Evolutionary conservation across 2,113 vertebrate species (phyloP).

Genomic region (Ochotona princeps): DNA sequence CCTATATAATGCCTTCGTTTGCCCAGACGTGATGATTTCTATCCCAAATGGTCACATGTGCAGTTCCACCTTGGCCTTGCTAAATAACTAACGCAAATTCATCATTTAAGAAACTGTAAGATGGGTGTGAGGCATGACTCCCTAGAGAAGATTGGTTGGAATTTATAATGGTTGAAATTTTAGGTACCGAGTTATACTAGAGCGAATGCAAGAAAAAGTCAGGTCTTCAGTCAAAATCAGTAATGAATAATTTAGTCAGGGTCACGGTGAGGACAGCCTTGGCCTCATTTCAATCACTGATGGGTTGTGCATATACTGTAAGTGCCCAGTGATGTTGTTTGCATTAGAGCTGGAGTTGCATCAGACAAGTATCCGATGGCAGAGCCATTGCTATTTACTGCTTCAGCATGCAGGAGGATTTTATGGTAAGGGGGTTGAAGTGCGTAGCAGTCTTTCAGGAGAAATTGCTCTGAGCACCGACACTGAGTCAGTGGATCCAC

Average conservation of each 20-base stretch:
- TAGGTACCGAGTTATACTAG: not conserved
- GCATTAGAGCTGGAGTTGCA: accelerated
- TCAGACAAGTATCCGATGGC: not conserved
- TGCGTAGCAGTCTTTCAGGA: not conserved
- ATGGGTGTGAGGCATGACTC: accelerated
- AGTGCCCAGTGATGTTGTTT: not conserved
- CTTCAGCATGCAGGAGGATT: not conserved
- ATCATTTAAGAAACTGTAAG: accelerated
- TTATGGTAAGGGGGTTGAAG: not conserved
- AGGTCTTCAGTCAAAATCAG: not conserved
- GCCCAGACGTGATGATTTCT: not conserved
- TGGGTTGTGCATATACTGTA: accelerated
- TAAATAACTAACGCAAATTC: not conserved
- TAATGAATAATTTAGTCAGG: not conserved
- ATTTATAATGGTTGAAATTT: not conserved
- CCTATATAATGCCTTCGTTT: accelerated
- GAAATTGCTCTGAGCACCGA: accelerated
- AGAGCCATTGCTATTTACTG: not conserved
- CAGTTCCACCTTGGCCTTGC: not conserved
- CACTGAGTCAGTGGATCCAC: not conserved
- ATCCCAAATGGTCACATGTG: accelerated
- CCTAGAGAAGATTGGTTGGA: not conserved
- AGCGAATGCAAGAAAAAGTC: not conserved
- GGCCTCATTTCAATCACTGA: accelerated
- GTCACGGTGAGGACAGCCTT: accelerated